Evolutionary conservation across 2,797 vertebrate species (phyloP).

Genomic region (Sternarchorhynchus goeldii): DNA sequence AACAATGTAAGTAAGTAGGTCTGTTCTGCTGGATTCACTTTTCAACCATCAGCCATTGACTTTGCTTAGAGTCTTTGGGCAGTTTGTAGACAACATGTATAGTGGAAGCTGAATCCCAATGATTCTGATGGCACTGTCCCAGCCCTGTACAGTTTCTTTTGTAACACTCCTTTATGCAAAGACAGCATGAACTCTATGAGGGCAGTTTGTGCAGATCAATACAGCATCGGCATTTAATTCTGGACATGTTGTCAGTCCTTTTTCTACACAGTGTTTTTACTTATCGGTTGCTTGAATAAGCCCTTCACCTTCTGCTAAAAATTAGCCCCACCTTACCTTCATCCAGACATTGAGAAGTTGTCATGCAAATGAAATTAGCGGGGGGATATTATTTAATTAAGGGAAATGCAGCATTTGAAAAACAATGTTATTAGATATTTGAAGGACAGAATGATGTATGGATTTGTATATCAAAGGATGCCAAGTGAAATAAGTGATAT

Average conservation of each 20-base stretch:
- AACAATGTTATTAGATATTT: not conserved
- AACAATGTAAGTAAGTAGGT: too few relatives aligned
- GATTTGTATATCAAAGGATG: not conserved
- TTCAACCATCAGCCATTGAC: not conserved
- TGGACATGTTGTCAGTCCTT: not conserved
- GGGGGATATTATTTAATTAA: not conserved
- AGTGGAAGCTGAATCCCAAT: not conserved
- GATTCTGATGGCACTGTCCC: not conserved
- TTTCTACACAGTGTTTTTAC: not conserved
- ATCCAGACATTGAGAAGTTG: not conserved
- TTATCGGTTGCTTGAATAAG: not conserved
- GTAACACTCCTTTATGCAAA: not conserved
- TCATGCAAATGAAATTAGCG: not conserved
- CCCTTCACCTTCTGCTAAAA: not conserved
- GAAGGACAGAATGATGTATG: not conserved
- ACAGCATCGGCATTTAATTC: constrained; percentile 6
- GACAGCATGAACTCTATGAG: not conserved
- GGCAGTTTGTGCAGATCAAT: constrained; percentile 13
- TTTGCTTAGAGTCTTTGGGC: not conserved
- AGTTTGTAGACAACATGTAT: not conserved
- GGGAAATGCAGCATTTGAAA: not conserved
- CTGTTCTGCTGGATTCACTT: not conserved
- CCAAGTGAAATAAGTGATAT: not conserved
- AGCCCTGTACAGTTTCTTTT: not conserved
- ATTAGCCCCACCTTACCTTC: not conserved